Percentiles rank a stretch among this genome's conserved stretches.
phyloP scores from a whole-genome alignment of 1,140 invertebrate species.

The Drosophila athabasca region DNA sequence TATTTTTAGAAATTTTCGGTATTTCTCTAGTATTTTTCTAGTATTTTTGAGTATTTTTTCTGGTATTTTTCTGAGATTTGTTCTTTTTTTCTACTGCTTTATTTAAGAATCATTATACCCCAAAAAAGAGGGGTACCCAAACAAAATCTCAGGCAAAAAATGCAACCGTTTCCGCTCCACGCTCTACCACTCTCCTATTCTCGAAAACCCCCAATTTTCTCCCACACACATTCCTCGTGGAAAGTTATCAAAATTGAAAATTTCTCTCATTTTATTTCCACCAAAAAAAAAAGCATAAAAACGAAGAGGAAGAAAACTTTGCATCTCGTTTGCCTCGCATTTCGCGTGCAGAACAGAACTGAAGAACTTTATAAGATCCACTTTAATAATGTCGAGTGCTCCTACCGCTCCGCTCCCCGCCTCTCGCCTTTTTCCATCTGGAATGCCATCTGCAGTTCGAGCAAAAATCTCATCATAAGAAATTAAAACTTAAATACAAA shows the following conservation, averaged over 20 bases:
- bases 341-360: slow-evolving; percentile 29
- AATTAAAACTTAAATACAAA: slow-evolving; percentile 77
- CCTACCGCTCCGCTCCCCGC: slow-evolving; percentile 15
- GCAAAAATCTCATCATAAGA: slow-evolving; percentile 66
- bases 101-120: no score
- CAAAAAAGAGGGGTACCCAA: neutral
- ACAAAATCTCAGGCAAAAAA: slow-evolving; percentile 62
- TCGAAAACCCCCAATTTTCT: neutral
- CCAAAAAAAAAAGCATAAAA: neutral
- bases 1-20: no score
- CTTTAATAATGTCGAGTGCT: slow-evolving; percentile 82
- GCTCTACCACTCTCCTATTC: slow-evolving; percentile 18
- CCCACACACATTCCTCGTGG: slow-evolving; percentile 2
- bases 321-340: slow-evolving; percentile 29
- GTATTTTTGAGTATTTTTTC: neutral
- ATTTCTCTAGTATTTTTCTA: no score
- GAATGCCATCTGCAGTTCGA: slow-evolving; percentile 2
- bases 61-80: no score
- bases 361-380: slow-evolving; percentile 75
- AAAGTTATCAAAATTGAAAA: slow-evolving; percentile 78
- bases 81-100: no score
- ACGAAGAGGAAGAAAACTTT: slow-evolving; percentile 40
- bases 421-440: neutral
- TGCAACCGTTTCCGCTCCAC: slow-evolving; percentile 48
- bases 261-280: slow-evolving; percentile 47